These are phyloP conservation scores for Mythimna vitellina DNA, from an alignment of 2,888 invertebrate species.

Conservation along the genomic window DNA sequence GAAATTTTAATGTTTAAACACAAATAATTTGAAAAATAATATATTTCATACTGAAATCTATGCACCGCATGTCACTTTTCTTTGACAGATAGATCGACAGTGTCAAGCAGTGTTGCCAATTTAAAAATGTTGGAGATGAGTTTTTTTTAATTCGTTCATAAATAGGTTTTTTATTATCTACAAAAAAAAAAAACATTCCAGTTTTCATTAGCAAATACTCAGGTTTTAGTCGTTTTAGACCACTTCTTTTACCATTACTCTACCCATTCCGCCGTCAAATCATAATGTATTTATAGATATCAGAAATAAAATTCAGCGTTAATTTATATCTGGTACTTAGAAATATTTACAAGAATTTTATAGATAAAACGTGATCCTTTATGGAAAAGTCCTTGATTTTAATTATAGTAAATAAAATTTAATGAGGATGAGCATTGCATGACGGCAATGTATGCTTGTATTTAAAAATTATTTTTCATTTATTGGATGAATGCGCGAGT, in stretches of 20 bases:
- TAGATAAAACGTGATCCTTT: constrained; percentile 1
- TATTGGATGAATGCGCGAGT: constrained; percentile 11
- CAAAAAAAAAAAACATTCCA: not conserved
- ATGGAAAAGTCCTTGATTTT: constrained; percentile 36
- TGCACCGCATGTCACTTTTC: constrained; percentile 60
- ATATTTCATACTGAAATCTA: constrained; percentile 71
- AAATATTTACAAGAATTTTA: not conserved
- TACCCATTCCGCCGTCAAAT: not conserved
- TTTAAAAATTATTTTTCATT: constrained; percentile 16
- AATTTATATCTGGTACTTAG: too few species aligned
- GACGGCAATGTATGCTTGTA: not conserved
- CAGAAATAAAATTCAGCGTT: too few species aligned
- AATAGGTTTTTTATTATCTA: not conserved
- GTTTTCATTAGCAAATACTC: not conserved
- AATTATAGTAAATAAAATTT: constrained; percentile 19
- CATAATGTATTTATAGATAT: not conserved
- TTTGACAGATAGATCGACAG: constrained; percentile 36
- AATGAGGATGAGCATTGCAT: constrained; percentile 31
- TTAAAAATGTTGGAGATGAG: not conserved
- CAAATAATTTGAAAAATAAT: constrained; percentile 67
- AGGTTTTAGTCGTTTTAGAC: not conserved
- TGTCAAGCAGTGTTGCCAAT: constrained; percentile 22
- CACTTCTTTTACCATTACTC: not conserved
- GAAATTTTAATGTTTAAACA: constrained; percentile 66
- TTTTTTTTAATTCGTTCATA: not conserved